Base-by-base conservation (phyloP, 2,888 invertebrate genomes). In the Athalia cordata region DNA sequence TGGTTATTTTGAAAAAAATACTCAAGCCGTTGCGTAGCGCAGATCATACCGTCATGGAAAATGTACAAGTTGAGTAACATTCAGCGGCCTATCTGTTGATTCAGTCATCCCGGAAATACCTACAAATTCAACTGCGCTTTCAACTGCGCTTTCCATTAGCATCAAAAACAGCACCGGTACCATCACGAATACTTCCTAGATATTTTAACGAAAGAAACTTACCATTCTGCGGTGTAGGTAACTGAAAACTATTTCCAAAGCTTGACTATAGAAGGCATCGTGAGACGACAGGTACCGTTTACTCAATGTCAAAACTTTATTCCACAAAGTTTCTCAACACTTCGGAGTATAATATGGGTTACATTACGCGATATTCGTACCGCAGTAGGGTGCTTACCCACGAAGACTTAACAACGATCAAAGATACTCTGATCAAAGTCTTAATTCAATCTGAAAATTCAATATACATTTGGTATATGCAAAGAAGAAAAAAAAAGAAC, bases 221-320 rank as follows among this genome's bases (percentile, higher is more conserved):
- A 6, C 57, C 59, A 72, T 72, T 52, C 72, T 59, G 72, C 57
- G 72, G 72, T 72, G 4, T 45, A 72, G 57, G 72, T 72, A 72
- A 57, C 72, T 72, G 72, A 72, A 72, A 72, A 72, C 72, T 72
- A 72, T 72, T 72, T 47, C 4, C n/a, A 59, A 72, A 72, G 52
- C 45, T 72, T 59, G 47, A 72, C 29, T 47, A 72, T n/a, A 11
- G 11, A 11, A 45, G 45, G 45, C n/a, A 59, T 13, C 13, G 59
- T 47, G 72, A 72, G 70, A 70, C 47, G 57, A 72, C 47, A 47
- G 59, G 72, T 59, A 59, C 47, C 72, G 59, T 59, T 72, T 47
- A 57, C 72, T 72, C 72, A 11, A n/a, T 29, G 72, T 72, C 72
- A 72, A 47, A 59, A 72, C 59, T 72, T 72, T 4, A 6, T 13